These are phyloP conservation scores for Tapirus indicus DNA, from an alignment of 2,797 vertebrate genomes.

Conservation along the genomic window DNA sequence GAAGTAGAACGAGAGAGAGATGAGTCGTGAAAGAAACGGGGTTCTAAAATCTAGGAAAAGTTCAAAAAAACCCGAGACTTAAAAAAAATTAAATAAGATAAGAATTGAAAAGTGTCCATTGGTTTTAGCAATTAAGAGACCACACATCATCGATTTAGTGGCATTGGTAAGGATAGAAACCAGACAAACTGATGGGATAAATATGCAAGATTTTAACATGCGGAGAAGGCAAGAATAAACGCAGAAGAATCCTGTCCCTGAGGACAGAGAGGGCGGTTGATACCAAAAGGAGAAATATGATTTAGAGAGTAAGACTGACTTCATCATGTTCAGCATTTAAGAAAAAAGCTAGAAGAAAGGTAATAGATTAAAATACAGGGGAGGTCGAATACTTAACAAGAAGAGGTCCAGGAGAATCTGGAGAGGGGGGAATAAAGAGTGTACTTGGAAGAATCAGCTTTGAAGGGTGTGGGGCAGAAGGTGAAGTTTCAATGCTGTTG, in stretches of 20 bases:
- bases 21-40: background rate
- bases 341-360: background rate
- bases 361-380: background rate
- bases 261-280: background rate
- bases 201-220: background rate
- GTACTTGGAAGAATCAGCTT: background rate
- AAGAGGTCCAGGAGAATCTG: background rate
- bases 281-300: background rate
- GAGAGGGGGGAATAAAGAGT: background rate
- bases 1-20: background rate
- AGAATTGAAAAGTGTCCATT: background rate
- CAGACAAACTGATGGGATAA: background rate
- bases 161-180: background rate
- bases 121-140: background rate
- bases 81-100: background rate
- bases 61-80: background rate
- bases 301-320: background rate
- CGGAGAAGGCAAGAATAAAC: background rate
- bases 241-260: background rate
- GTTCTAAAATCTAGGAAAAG: background rate
- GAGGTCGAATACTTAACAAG: background rate
- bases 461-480: background rate
- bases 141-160: rapidly evolving
- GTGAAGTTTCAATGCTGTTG: rapidly evolving
- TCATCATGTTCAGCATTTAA: background rate